Conservation (phyloP, 2,113 vertebrate species). For the Callospermophilus lateralis region DNA sequence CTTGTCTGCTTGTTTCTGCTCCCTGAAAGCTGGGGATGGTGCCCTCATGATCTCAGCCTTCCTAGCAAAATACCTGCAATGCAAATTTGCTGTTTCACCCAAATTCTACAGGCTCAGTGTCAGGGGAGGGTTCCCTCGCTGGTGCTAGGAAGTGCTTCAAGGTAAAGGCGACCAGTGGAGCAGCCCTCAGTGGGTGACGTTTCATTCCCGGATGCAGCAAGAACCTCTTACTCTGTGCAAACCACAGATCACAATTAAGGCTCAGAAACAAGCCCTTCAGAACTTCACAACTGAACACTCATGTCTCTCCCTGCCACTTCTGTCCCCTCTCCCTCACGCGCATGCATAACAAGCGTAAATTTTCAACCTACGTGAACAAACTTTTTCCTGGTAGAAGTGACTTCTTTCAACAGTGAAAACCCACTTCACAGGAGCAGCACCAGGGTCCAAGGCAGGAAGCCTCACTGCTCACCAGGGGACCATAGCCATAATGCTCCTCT, state of each 20-base stretch:
- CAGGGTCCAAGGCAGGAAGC: conserved; percentile 54
- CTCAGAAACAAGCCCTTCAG: conserved; percentile 23
- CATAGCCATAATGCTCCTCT: neutral
- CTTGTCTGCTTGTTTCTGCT: neutral
- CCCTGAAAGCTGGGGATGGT: neutral
- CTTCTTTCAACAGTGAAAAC: conserved; percentile 3
- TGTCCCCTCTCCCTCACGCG: conserved; percentile 59
- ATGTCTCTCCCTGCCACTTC: neutral
- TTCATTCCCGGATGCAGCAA: accelerated
- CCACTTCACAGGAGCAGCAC: neutral
- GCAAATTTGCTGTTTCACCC: neutral
- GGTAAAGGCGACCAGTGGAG: neutral
- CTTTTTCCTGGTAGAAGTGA: neutral
- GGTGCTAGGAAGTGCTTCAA: accelerated
- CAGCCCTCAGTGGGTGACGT: accelerated
- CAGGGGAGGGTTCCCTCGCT: accelerated
- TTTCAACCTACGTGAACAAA: conserved; percentile 71
- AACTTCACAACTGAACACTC: neutral
- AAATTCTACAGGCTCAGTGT: accelerated
- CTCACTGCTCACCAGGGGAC: conserved; percentile 48
- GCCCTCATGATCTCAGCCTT: neutral
- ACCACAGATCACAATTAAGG: conserved; percentile 12
- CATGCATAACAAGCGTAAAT: conserved; percentile 61
- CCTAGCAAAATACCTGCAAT: neutral
- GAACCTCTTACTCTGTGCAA: neutral